phyloP scores from a whole-genome alignment of 37 sponge, comb jelly and placozoan genomes.

The Beroe forskalii region DNA sequence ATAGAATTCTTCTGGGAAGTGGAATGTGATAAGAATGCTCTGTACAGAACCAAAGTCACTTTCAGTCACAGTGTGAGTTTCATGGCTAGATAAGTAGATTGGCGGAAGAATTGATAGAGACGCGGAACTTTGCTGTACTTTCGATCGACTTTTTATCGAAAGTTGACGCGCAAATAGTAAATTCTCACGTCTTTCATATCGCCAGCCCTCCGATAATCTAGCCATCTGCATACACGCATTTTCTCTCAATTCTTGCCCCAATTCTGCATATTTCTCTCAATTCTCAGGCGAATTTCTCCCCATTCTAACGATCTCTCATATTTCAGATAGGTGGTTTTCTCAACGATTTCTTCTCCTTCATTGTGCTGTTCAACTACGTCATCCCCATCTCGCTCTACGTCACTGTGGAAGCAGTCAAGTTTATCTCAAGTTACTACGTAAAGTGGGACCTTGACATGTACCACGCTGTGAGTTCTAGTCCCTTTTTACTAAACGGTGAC shows the following conservation, averaged over 20 bases:
- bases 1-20: slow-evolving; percentile 52
- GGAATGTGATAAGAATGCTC: not conserved
- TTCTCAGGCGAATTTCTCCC: no score
- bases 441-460: slow-evolving; percentile 82
- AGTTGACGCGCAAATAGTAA: no score
- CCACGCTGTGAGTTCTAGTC: slow-evolving; percentile 51
- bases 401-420: slow-evolving; percentile 81
- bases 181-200: no score
- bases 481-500: not conserved
- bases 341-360: slow-evolving; percentile 62
- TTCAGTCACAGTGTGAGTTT: slow-evolving; percentile 54
- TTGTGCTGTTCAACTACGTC: slow-evolving; percentile 69
- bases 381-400: slow-evolving; percentile 88
- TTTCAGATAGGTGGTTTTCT: slow-evolving; percentile 72
- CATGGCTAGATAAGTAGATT: no score
- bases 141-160: no score
- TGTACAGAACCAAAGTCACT: not conserved
- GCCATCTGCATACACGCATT: no score
- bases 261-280: no score
- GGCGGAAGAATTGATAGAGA: no score
- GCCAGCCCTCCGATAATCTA: no score
- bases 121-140: no score
- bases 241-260: no score
- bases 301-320: no score
- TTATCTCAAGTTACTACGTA: slow-evolving; percentile 74